Base-by-base conservation (phyloP, 2,797 vertebrate species). In the Choloepus didactylus region DNA sequence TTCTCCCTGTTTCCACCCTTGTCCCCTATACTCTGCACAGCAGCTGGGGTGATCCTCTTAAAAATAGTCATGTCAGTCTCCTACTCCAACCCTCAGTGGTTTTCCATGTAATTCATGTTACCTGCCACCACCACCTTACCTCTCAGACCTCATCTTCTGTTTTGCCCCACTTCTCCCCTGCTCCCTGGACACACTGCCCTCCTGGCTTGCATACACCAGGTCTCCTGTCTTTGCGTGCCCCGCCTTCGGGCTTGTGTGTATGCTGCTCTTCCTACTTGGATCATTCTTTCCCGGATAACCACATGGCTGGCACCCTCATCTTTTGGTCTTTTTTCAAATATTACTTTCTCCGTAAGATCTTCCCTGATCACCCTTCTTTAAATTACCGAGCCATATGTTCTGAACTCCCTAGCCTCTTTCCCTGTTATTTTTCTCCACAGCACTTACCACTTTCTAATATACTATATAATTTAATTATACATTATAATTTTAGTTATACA, bases 281-380 rank as follows among this genome's bases (percentile, higher is more conserved):
- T 76, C 29, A 31, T 93, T 83, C 35, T 67, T 73, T 56, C 35
- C 64, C 29, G 73, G 35, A 18, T 66, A 66, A 15, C 14, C 56
- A 70, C 19, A 1, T 62, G 35, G 46, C 25, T 64, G 62, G 46
- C 15, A 10, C 16, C 31, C 11, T 72, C 72, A 56, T 69, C 51
- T n/a, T 76, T n/a, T 69, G 27, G 51, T 76, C 94, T 82, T 83
- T 87, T 41, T 67, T 81, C 27, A 75, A 91, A 69, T 76, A 44
- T 73, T 85, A 75, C 25, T 60, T 88, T 84, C 46, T 77, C 64
- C 51, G 59, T 80, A 73, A 81, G 54, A 16, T 75, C 49, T 94
- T 73, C 56, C 60, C 23, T 44, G 41, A 73, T 64, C 38, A 81
- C 29, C 12, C 59, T 67, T 49, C 5, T 86, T 69, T 23, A 92